A percentile compares a stretch with the other conserved stretches of the same genome.
Evolutionary conservation across 2,888 invertebrate species (phyloP).

Genomic region (Drosophila aldrichi): DNA sequence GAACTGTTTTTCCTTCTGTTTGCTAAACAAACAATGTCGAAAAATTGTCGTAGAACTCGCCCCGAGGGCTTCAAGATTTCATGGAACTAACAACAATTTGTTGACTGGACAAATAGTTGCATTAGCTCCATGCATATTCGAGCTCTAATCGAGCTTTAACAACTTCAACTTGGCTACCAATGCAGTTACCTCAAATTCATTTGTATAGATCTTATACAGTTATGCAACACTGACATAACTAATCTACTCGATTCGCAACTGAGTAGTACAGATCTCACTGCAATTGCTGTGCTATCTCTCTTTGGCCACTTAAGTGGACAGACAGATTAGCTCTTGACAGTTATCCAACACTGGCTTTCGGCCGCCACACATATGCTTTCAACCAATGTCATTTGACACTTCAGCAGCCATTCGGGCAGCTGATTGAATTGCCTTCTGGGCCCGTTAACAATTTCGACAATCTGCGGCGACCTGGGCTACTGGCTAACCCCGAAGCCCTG

Average conservation of each 20-base stretch:
- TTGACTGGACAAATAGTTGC: slow-evolving; percentile 27
- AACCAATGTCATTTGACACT: slow-evolving; percentile 22
- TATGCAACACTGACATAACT: too few species aligned
- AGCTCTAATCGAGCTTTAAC: not conserved
- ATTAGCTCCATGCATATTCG: not conserved
- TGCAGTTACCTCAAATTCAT: not conserved
- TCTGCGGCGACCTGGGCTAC: not conserved
- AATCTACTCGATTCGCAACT: too few species aligned
- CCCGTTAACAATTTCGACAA: slow-evolving; percentile 23
- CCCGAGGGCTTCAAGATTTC: not conserved
- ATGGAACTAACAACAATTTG: slow-evolving; percentile 22
- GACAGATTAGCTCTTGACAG: not conserved
- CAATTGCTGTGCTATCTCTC: not conserved
- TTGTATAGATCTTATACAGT: too few species aligned
- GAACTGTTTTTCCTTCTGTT: slow-evolving; percentile 31
- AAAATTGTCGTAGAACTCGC: not conserved
- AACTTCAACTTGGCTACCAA: not conserved
- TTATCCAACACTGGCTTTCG: slow-evolving; percentile 2
- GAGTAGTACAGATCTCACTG: too few species aligned
- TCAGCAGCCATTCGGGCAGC: slow-evolving; percentile 27
- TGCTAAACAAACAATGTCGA: slow-evolving; percentile 22
- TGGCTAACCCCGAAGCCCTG: not conserved
- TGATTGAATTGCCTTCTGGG: slow-evolving; percentile 45
- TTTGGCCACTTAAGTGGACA: not conserved
- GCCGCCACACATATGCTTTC: slow-evolving; percentile 3